Conservation (phyloP, 2,888 invertebrate species). For the Aelia acuminata region DNA sequence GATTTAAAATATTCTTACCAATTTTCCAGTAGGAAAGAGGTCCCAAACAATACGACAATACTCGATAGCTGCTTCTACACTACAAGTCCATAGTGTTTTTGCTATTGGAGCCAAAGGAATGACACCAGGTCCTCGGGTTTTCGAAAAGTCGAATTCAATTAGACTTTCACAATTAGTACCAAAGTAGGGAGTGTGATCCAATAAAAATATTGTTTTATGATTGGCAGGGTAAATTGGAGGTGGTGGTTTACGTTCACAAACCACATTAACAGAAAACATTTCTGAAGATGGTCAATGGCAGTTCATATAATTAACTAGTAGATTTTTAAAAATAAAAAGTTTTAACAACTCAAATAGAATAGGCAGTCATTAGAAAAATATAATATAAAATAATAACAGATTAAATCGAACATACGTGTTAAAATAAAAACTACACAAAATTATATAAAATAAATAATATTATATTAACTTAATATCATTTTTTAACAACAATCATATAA, state of each 20-base stretch:
- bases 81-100: slow-evolving; percentile 96
- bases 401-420: background rate
- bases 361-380: background rate
- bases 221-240: slow-evolving; percentile 76
- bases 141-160: slow-evolving; percentile 86
- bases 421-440: background rate
- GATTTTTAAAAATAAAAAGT: background rate
- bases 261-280: slow-evolving; percentile 34
- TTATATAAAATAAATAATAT: background rate
- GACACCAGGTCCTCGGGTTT: slow-evolving; percentile 78
- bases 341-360: background rate
- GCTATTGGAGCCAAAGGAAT: slow-evolving; percentile 87
- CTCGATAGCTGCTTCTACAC: slow-evolving; percentile 94
- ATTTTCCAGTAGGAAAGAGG: slow-evolving; percentile 91
- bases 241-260: slow-evolving; percentile 55
- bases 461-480: background rate
- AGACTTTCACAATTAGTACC: slow-evolving; percentile 86
- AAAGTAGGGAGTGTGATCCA: slow-evolving; percentile 95
- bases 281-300: background rate
- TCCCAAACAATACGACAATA: slow-evolving; percentile 98
- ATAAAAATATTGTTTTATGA: slow-evolving; percentile 95
- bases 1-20: slow-evolving; percentile 73
- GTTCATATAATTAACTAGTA: background rate
- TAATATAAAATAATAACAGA: background rate
- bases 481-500: background rate